These are phyloP conservation scores for Elymnias hypermnestra DNA, from an alignment of 1,140 invertebrate genomes.

Conservation along the genomic window DNA sequence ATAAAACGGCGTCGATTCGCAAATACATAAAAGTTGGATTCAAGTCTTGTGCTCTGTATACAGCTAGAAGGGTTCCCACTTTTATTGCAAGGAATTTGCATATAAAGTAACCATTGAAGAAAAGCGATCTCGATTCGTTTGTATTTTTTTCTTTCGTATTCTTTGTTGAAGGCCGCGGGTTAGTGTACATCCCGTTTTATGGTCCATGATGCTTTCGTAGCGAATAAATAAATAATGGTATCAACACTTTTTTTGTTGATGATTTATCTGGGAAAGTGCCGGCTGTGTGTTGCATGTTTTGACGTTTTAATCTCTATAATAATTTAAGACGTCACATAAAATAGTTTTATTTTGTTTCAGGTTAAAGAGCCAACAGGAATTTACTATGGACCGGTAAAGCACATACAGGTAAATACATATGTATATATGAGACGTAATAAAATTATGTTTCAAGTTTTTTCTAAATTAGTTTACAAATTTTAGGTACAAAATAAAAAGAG, in stretches of 20 bases:
- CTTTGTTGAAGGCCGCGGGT: conserved; percentile 62
- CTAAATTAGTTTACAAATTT: too few species aligned
- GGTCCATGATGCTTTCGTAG: conserved; percentile 57
- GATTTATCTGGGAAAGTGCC: conserved; percentile 55
- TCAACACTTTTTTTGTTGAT: conserved; percentile 53
- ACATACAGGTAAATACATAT: not conserved
- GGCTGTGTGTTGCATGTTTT: conserved; percentile 6
- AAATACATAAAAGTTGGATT: conserved; percentile 67
- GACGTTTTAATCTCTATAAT: conserved; percentile 3
- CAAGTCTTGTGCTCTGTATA: conserved; percentile 62
- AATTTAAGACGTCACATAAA: not conserved
- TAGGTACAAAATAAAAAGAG: too few species aligned
- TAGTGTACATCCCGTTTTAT: conserved; percentile 57
- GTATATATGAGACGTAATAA: too few species aligned
- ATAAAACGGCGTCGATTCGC: conserved; percentile 69
- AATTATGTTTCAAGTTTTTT: too few species aligned
- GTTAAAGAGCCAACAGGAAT: not conserved
- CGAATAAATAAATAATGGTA: conserved; percentile 67
- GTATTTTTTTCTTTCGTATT: conserved; percentile 64
- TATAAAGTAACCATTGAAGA: conserved; percentile 76
- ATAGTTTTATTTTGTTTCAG: not conserved
- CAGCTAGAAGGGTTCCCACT: conserved; percentile 70
- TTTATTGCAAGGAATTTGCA: conserved; percentile 73
- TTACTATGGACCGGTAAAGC: not conserved
- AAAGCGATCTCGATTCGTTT: conserved; percentile 68